Conservation (phyloP, 2,113 vertebrate species). For the Sigmodon hispidus region DNA sequence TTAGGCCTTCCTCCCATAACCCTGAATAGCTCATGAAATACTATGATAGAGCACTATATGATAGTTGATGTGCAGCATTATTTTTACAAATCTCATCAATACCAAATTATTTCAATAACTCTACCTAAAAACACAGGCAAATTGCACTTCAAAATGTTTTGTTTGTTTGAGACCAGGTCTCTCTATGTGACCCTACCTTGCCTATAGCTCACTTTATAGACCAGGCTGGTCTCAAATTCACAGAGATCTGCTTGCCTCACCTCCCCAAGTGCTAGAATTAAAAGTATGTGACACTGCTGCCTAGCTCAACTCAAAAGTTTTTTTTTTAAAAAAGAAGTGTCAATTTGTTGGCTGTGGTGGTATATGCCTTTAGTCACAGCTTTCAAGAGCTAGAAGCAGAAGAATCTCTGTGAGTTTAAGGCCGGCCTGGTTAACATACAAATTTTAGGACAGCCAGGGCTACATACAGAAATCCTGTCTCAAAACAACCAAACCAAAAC, state of each 20-base stretch:
- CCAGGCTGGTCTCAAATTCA: background rate
- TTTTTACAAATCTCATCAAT: background rate
- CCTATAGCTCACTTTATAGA: background rate
- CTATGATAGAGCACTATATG: background rate
- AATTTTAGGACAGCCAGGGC: background rate
- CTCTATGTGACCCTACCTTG: background rate
- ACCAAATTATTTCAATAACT: background rate
- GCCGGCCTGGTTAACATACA: background rate
- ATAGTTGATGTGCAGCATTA: background rate
- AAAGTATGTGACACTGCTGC: too few species aligned
- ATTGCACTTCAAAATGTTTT: constrained; percentile 9
- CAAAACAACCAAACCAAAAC: background rate
- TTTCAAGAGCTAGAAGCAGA: background rate
- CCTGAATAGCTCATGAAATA: background rate
- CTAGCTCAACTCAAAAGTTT: background rate
- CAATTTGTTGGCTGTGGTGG: background rate
- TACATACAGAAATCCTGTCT: background rate
- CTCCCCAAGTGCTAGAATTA: background rate
- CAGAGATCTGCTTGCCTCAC: background rate
- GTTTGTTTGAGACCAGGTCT: background rate
- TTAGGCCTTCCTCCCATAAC: background rate
- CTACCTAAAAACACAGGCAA: background rate
- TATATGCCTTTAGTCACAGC: background rate
- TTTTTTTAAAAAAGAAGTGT: too few species aligned
- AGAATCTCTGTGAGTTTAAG: background rate